Base-by-base conservation (phyloP, 2,888 invertebrate species). In the Cancer borealis region DNA sequence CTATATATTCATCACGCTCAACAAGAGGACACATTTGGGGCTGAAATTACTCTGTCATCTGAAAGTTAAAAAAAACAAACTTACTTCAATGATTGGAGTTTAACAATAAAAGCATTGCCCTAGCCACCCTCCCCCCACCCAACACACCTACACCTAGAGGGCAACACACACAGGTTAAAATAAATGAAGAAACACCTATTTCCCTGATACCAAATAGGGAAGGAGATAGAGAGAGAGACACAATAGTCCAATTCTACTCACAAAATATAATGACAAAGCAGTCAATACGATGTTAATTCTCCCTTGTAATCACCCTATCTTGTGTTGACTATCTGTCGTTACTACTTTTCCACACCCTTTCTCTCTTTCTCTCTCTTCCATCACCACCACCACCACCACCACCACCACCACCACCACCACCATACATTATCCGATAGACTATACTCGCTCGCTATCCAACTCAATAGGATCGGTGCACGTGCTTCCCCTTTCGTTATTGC, bases 401-500 rank as follows among this genome's bases (percentile, higher is more conserved):
- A 17, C 21, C 17, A 66, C 66, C 66, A 14, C 66, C 12, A 17
- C 39, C 39, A 39, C 39, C 39, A 39, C 39, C 39, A 39, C 39
- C 39, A 1, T 8, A 79, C 79, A 79, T 79, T 79, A 79, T 79
- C 79, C 8, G 79, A 79, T 26, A 30, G 6, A 10, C 73, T n/a
- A 6, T 79, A 26, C 79, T 79, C 30, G 79, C 30, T 79, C 30
- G 30, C 30, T 30, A 26, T 79, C 79, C 14, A 26, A 26, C 26
- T 79, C 79, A 26, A 79, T 79, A 30, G 79, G 30, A 26, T n/a
- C 8, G 79, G 26, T 79, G 26, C 30, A 79, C 30, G 30, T 26
- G 79, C 79, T 79, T 79, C 30, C 79, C 79, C 79, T 79, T 79
- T 79, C 30, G 79, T 79, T 79, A 79, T 79, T 79, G 30, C 79